Percentiles rank a stretch among this genome's conserved stretches.
These are phyloP conservation scores for Phataginus tetradactyla DNA, from an alignment of 2,797 vertebrate genomes.

Conservation along the genomic window DNA sequence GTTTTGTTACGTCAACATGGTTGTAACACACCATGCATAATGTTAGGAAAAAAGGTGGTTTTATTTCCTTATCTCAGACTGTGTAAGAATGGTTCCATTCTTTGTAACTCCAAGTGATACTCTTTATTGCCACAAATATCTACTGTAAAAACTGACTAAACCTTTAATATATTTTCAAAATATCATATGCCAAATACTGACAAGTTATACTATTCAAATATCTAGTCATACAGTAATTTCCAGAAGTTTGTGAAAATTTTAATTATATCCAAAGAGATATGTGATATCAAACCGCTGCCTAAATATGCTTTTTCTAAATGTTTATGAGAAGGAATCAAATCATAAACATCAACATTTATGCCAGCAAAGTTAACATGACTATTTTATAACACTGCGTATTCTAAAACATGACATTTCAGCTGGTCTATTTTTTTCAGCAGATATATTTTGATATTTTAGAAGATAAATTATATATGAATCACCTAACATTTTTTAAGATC, in stretches of 20 bases:
- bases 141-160: not conserved
- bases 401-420: not conserved
- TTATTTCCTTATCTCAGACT: not conserved
- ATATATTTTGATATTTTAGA: not conserved
- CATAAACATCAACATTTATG: not conserved
- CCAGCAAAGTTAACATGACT: not conserved
- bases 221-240: not conserved
- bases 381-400: not conserved
- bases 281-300: not conserved
- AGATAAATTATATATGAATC: not conserved
- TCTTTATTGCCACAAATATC: not conserved
- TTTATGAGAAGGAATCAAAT: slow-evolving; percentile 24
- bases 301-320: not conserved
- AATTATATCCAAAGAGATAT: not conserved
- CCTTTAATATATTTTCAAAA: not conserved
- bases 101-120: not conserved
- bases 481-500: not conserved
- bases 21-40: not conserved
- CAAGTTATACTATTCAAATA: not conserved
- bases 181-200: not conserved
- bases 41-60: not conserved
- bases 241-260: not conserved
- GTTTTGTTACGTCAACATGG: not conserved
- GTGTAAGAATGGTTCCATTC: not conserved
- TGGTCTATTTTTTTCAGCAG: not conserved